A percentile compares a stretch with the other conserved stretches of the same genome.
phyloP scores from a whole-genome alignment of 2,888 invertebrate genomes.

The Nematopogon swammerdamellus region DNA sequence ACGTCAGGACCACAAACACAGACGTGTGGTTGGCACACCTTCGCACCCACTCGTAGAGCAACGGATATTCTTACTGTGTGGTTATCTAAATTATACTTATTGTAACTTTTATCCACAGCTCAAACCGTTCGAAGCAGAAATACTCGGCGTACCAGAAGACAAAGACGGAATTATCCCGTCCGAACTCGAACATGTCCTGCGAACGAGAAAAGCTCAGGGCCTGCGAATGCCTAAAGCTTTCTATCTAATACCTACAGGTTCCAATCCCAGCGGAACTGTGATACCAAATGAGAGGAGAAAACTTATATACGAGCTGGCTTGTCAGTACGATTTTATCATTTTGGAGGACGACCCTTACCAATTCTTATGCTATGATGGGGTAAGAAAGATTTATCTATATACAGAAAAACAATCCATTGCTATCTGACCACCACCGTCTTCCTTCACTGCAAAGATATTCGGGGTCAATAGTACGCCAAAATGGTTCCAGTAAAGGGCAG shows the following conservation, averaged over 20 bases:
- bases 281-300: conserved; percentile 62
- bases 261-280: conserved; percentile 73
- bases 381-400: no score
- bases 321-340: conserved; percentile 72
- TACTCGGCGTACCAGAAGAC: conserved; percentile 69
- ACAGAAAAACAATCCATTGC: no score
- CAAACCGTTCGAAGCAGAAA: conserved; percentile 62
- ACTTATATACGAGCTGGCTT: conserved; percentile 71
- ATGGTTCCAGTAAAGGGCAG: no score
- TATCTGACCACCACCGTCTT: no score
- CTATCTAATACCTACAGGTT: conserved; percentile 73
- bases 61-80: no score
- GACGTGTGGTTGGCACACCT: no score
- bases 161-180: conserved; percentile 64
- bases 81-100: no score
- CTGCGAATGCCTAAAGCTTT: conserved; percentile 67
- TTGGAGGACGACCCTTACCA: conserved; percentile 83
- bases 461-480: no score
- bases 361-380: conserved; percentile 69
- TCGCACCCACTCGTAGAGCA: no score
- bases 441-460: no score
- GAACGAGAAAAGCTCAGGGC: conserved; percentile 37
- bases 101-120: conserved; percentile 58
- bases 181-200: conserved; percentile 37
- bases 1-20: no score